Base-by-base conservation (phyloP, 1,140 invertebrate species). In the Gonioctena quinquepunctata region DNA sequence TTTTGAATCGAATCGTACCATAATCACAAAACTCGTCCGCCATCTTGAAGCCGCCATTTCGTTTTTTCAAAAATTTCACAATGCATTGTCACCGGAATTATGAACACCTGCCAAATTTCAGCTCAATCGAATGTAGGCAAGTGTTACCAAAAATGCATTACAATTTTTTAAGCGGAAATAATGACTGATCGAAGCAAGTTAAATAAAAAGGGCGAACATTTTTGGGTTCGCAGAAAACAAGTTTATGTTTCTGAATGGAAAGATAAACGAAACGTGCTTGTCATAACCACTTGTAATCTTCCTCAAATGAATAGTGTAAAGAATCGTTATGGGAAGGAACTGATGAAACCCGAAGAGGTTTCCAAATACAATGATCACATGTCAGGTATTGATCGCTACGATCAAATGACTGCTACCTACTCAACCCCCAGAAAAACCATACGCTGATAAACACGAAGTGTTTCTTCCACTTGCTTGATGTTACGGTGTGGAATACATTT, bases 231-330 rank as follows among this genome's bases (percentile, higher is more conserved):
- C 5, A 21, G 48, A 22, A 57, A 60, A 8, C 18, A 69, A 4
- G 28, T 66, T 6, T 62, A 61, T 59, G 76, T 83, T 2, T 73
- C 67, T 5, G 81, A 81, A 56, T 83, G 81, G 80, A 74, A 71
- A 48, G 80, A 84, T 64, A 80, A 77, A 59, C 70, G 77, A 13
- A 74, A 77, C 60, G 79, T 81, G 1, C 25, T 68, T 7, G 21
- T 33, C 5, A 70, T 83, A 57, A 76, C 78, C 5, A 80, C 79
- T 7, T 19, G 42, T 18, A 49, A 69, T 63, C 72, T 77, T 13
- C 59, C 67, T 18, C 11, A 19, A 8, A 13, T 68, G n/a, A 68
- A 62, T 19, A 50, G 18, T 11, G 48, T 52, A 19, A 27, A 1
- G 48, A 79, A 77, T 49, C 59, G 57, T 69, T 62, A 60, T 71